Percentiles rank a stretch among this genome's conserved stretches.
Evolutionary conservation across 1,140 invertebrate species (phyloP).

Genomic region (Euborellia annulipes): DNA sequence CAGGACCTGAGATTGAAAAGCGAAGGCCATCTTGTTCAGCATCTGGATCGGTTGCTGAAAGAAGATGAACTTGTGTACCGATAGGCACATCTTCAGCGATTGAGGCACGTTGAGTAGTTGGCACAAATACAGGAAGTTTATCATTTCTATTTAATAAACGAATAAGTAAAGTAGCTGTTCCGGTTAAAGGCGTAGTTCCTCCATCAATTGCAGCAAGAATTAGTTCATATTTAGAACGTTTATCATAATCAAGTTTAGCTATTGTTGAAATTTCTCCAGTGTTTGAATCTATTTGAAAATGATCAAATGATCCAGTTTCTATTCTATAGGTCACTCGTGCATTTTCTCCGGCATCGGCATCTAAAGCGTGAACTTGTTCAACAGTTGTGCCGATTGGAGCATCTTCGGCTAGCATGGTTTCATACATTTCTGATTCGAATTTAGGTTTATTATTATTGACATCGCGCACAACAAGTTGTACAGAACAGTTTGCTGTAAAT

Average conservation of each 20-base stretch:
- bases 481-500: constrained; percentile 46
- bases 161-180: constrained; percentile 60
- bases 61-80: constrained; percentile 52
- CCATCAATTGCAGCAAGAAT: constrained; percentile 65
- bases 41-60: constrained; percentile 70
- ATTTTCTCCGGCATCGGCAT: constrained; percentile 70
- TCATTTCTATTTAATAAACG: constrained; percentile 75
- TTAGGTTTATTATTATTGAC: constrained; percentile 74
- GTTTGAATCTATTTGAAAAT: constrained; percentile 59
- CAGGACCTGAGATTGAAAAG: constrained; percentile 52
- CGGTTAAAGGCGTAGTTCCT: constrained; percentile 61
- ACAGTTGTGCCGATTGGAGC: constrained; percentile 53
- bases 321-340: constrained; percentile 64
- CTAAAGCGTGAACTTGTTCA: constrained; percentile 51
- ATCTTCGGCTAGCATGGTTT: constrained; percentile 57
- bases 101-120: constrained; percentile 56
- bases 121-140: constrained; percentile 72
- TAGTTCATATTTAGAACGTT: constrained; percentile 56
- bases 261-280: constrained; percentile 62
- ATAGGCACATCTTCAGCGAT: constrained; percentile 57
- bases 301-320: constrained; percentile 67
- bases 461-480: constrained; percentile 64
- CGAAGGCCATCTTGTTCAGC: constrained; percentile 47
- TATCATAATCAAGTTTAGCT: constrained; percentile 67
- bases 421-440: constrained; percentile 58